These are phyloP conservation scores for Sebastes kiyomatsui DNA, from an alignment of 2,797 vertebrate species.

Conservation along the genomic window DNA sequence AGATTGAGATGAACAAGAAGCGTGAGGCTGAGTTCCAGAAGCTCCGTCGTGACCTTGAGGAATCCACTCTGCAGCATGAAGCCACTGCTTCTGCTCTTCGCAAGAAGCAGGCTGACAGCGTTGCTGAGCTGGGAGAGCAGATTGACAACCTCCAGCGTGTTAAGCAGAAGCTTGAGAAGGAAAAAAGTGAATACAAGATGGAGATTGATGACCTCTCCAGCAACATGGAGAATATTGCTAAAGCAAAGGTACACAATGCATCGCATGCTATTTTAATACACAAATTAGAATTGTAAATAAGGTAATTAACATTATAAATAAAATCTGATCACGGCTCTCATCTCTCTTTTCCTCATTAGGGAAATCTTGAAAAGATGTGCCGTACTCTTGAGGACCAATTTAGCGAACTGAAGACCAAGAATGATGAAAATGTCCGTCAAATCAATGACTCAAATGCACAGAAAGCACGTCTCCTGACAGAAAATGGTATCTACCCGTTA, in stretches of 20 bases:
- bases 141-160: slow-evolving; percentile 89
- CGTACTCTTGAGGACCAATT: slow-evolving; percentile 88
- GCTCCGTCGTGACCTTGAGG: slow-evolving; percentile 86
- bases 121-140: slow-evolving; percentile 89
- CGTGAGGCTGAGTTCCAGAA: slow-evolving; percentile 90
- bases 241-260: slow-evolving; percentile 82
- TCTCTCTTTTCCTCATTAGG: slow-evolving; percentile 63
- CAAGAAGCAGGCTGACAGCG: slow-evolving; percentile 88
- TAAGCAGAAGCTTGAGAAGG: slow-evolving; percentile 67
- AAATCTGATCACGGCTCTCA: too few species aligned
- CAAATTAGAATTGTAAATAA: neutral
- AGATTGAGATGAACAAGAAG: slow-evolving; percentile 90
- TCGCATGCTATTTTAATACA: neutral
- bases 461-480: slow-evolving; percentile 87
- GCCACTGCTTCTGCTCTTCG: slow-evolving; percentile 82
- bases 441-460: slow-evolving; percentile 85
- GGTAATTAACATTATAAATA: too few species aligned
- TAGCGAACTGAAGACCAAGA: slow-evolving; percentile 86
- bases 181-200: too few species aligned
- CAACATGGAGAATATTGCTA: slow-evolving; percentile 86
- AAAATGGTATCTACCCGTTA: slow-evolving; percentile 80
- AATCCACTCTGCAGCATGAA: slow-evolving; percentile 90
- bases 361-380: slow-evolving; percentile 88
- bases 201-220: slow-evolving; percentile 77
- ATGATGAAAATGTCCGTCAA: slow-evolving; percentile 84